These are phyloP conservation scores for Myotis lucifugus DNA, from an alignment of 2,113 vertebrate species.

Conservation along the genomic window DNA sequence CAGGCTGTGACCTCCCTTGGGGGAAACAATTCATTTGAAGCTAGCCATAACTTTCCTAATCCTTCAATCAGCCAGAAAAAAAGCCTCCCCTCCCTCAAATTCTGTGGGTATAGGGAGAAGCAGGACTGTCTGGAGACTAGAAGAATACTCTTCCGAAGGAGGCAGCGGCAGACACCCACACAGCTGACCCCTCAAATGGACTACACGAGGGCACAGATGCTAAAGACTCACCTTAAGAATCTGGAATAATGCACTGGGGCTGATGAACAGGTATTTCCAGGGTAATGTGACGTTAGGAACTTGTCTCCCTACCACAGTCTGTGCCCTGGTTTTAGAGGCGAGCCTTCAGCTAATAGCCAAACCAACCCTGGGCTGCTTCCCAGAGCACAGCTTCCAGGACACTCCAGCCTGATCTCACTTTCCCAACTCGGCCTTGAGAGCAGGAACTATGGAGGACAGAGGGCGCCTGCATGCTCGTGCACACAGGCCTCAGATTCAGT, in stretches of 20 bases:
- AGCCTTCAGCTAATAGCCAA: background rate
- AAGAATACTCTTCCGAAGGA: background rate
- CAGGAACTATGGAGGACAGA: background rate
- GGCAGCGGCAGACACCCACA: background rate
- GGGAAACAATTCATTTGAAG: background rate
- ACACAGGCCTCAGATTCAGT: background rate
- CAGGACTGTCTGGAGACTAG: background rate
- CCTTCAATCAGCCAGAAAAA: background rate
- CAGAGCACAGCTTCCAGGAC: background rate
- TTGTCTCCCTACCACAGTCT: too few species aligned
- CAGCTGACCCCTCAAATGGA: background rate
- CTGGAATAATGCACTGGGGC: background rate
- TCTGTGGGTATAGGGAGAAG: background rate
- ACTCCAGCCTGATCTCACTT: background rate
- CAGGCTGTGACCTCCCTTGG: background rate
- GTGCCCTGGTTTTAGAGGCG: background rate
- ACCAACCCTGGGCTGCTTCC: background rate
- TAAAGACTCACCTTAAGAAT: background rate
- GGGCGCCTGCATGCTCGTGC: rapidly evolving
- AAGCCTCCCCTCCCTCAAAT: rapidly evolving
- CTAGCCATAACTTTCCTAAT: background rate
- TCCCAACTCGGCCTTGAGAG: background rate
- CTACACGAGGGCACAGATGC: too few species aligned
- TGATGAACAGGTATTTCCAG: background rate
- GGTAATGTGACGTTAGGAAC: background rate